Percentiles rank a stretch among this genome's conserved stretches.
Evolutionary conservation across 2,797 vertebrate species (phyloP).

Genomic region (Sparidentex hasta): DNA sequence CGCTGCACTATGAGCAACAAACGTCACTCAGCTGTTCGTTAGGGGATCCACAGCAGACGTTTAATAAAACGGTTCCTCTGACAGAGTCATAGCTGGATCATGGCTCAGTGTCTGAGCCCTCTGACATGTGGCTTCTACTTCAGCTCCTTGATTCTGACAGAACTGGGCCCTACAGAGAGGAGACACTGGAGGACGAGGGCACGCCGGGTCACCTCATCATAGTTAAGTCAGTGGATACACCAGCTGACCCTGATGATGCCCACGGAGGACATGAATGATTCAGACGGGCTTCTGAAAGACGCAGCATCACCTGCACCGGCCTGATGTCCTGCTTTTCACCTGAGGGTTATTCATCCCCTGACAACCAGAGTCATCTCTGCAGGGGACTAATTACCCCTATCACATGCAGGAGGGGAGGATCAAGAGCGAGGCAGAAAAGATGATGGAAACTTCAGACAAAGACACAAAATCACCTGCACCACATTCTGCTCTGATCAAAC

Average conservation of each 20-base stretch:
- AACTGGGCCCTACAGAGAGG: background rate
- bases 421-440: background rate
- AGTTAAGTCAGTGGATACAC: constrained; percentile 40
- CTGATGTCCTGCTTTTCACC: constrained; percentile 62
- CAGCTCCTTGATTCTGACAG: background rate
- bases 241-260: constrained; percentile 57
- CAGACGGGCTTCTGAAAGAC: constrained; percentile 61
- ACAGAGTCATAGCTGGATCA: background rate
- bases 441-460: constrained; percentile 15
- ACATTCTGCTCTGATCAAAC: background rate
- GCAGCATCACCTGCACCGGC: constrained; percentile 58
- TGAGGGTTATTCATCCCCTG: constrained; percentile 69
- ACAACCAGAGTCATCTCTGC: constrained; percentile 69
- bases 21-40: background rate
- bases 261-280: constrained; percentile 81
- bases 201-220: constrained; percentile 44
- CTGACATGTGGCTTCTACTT: background rate
- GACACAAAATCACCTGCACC: background rate
- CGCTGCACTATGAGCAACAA: constrained; percentile 18
- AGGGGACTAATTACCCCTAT: constrained; percentile 75
- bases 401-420: constrained; percentile 15
- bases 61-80: constrained; percentile 16
- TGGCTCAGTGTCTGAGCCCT: background rate
- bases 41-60: background rate
- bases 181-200: constrained; percentile 7